These are phyloP conservation scores for Rhingia campestris DNA, from an alignment of 2,888 invertebrate species.

Conservation along the genomic window DNA sequence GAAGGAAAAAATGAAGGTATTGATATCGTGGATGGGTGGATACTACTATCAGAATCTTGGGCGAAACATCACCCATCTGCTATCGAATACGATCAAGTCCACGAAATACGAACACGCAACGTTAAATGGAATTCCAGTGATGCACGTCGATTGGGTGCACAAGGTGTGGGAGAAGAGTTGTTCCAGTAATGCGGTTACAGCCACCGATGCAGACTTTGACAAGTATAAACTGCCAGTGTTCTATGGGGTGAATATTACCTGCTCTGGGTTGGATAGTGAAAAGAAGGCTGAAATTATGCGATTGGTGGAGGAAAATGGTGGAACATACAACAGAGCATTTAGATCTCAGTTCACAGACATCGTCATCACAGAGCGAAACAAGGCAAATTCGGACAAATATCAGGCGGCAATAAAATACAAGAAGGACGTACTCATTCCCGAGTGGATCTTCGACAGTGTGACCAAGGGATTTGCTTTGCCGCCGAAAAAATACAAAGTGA, in stretches of 20 bases:
- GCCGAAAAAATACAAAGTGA: conserved; percentile 85
- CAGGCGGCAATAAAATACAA: conserved; percentile 81
- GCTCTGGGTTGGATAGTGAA: conserved; percentile 86
- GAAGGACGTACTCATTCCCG: conserved; percentile 86
- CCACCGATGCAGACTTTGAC: conserved; percentile 87
- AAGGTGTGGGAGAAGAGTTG: conserved; percentile 91
- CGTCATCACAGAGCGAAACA: conserved; percentile 80
- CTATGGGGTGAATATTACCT: conserved; percentile 89
- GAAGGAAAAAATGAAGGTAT: conserved; percentile 85
- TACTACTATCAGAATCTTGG: conserved; percentile 86
- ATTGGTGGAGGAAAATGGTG: conserved; percentile 89
- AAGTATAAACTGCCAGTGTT: conserved; percentile 88
- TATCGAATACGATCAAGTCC: conserved; percentile 90
- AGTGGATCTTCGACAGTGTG: conserved; percentile 92
- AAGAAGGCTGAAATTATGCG: conserved; percentile 85
- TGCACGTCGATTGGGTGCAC: conserved; percentile 91
- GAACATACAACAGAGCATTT: conserved; percentile 84
- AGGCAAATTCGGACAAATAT: conserved; percentile 80
- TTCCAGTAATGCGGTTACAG: conserved; percentile 84
- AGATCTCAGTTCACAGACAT: conserved; percentile 81
- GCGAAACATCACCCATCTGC: conserved; percentile 89
- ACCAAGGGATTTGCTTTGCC: conserved; percentile 88
- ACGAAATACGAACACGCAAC: conserved; percentile 88
- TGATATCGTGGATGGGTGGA: conserved; percentile 91
- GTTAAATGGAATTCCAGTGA: conserved; percentile 85